Evolutionary conservation across 1,140 invertebrate genomes (phyloP).

Genomic region (Bicyclus anynana): DNA sequence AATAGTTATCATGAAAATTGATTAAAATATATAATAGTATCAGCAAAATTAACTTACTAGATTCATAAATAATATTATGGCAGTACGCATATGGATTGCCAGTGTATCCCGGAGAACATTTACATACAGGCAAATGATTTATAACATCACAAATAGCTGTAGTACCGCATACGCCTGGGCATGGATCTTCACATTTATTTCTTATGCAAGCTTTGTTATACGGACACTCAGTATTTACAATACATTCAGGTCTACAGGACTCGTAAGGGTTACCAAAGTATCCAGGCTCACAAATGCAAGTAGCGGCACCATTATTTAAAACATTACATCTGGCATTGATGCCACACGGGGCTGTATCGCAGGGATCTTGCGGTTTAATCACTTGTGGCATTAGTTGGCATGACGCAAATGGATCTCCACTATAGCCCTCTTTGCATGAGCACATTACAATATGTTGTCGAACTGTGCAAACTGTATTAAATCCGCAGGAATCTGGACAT

Average conservation of each 20-base stretch:
- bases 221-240: slow-evolving; percentile 81
- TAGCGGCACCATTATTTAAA: slow-evolving; percentile 76
- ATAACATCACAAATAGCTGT: slow-evolving; percentile 83
- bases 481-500: slow-evolving; percentile 84
- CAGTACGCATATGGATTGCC: slow-evolving; percentile 84
- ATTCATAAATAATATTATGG: slow-evolving; percentile 77
- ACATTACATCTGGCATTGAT: slow-evolving; percentile 79
- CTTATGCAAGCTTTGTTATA: slow-evolving; percentile 80
- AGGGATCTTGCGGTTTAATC: slow-evolving; percentile 71
- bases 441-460: slow-evolving; percentile 87
- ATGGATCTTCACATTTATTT: slow-evolving; percentile 84
- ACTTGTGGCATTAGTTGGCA: slow-evolving; percentile 54
- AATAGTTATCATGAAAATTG: slow-evolving; percentile 75
- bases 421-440: slow-evolving; percentile 79
- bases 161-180: slow-evolving; percentile 82
- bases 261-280: slow-evolving; percentile 81
- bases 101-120: slow-evolving; percentile 82
- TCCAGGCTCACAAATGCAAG: slow-evolving; percentile 82
- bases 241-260: slow-evolving; percentile 83
- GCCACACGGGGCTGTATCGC: slow-evolving; percentile 84
- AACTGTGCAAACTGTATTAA: slow-evolving; percentile 81
- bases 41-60: no score
- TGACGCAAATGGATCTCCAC: slow-evolving; percentile 66
- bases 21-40: no score
- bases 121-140: slow-evolving; percentile 84